These are phyloP conservation scores for Heloderma charlesbogerti DNA, from an alignment of 2,113 vertebrate genomes.

Conservation along the genomic window DNA sequence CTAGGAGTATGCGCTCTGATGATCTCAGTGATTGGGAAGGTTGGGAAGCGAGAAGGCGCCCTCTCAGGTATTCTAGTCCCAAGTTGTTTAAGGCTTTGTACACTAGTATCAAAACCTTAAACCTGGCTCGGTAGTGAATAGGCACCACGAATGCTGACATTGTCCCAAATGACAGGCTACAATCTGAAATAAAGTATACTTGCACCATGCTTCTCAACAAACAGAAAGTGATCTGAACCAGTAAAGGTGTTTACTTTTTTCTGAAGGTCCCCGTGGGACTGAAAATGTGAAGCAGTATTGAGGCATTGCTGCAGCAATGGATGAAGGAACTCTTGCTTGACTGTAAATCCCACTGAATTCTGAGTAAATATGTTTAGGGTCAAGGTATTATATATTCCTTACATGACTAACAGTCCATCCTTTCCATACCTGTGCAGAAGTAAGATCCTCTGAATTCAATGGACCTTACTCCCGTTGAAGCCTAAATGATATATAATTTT, in stretches of 20 bases:
- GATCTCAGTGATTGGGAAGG: too few relatives aligned
- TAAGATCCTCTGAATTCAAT: too few relatives aligned
- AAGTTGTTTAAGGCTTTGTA: too few relatives aligned
- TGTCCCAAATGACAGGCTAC: constrained; percentile 58
- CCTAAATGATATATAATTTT: background rate
- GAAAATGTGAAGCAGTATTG: background rate
- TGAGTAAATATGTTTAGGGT: background rate
- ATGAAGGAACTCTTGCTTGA: background rate
- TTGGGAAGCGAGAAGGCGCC: too few relatives aligned
- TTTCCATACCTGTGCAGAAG: too few relatives aligned
- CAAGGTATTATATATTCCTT: background rate
- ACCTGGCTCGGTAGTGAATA: too few relatives aligned
- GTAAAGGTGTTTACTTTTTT: constrained; percentile 44
- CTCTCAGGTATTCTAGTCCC: too few relatives aligned
- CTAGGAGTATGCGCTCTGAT: too few relatives aligned
- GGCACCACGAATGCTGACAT: constrained; percentile 57
- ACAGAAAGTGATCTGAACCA: constrained; percentile 60
- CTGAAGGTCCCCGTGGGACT: constrained; percentile 31
- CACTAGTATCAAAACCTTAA: too few relatives aligned
- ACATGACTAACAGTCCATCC: too few relatives aligned
- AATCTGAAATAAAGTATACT: constrained; percentile 59
- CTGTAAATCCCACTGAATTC: background rate
- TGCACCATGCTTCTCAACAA: constrained; percentile 60
- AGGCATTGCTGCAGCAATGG: too few relatives aligned
- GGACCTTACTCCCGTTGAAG: too few relatives aligned